phyloP scores from a whole-genome alignment of 2,797 vertebrate genomes.

The Dromococcyx pavoninus region DNA sequence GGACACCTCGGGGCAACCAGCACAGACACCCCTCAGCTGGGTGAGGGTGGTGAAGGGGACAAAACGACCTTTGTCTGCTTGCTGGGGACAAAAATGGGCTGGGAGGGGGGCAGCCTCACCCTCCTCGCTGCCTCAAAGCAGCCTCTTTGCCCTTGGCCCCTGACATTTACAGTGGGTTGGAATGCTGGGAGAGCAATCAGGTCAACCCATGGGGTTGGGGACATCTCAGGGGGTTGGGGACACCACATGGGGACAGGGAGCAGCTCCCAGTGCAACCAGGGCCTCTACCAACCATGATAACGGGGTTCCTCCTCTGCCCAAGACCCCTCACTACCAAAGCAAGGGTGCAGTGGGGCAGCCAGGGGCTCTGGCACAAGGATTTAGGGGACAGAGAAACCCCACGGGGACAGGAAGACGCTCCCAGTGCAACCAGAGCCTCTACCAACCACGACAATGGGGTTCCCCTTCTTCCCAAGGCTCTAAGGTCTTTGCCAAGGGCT shows the following conservation, averaged over 20 bases:
- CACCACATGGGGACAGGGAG: neutral
- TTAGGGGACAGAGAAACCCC: neutral
- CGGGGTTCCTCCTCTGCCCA: too few relatives aligned
- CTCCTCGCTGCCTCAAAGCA: neutral
- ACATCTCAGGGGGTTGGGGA: neutral
- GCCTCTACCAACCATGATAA: accelerated
- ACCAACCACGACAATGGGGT: accelerated
- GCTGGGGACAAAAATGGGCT: neutral
- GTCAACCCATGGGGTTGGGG: neutral
- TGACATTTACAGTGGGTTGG: neutral
- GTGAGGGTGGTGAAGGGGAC: accelerated
- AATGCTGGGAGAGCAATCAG: neutral
- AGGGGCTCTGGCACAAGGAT: neutral
- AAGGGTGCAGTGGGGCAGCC: too few relatives aligned
- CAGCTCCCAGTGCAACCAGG: neutral
- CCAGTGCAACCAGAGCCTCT: neutral
- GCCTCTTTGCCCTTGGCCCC: neutral
- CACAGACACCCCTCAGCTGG: neutral
- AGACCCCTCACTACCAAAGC: neutral
- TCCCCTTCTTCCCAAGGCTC: neutral
- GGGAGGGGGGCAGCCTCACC: neutral
- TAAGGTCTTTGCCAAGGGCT: too few relatives aligned
- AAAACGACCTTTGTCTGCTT: neutral
- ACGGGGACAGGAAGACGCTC: neutral
- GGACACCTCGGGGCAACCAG: accelerated